These are phyloP conservation scores for Bambusicola thoracicus DNA, from an alignment of 2,113 vertebrate genomes.

Conservation along the genomic window DNA sequence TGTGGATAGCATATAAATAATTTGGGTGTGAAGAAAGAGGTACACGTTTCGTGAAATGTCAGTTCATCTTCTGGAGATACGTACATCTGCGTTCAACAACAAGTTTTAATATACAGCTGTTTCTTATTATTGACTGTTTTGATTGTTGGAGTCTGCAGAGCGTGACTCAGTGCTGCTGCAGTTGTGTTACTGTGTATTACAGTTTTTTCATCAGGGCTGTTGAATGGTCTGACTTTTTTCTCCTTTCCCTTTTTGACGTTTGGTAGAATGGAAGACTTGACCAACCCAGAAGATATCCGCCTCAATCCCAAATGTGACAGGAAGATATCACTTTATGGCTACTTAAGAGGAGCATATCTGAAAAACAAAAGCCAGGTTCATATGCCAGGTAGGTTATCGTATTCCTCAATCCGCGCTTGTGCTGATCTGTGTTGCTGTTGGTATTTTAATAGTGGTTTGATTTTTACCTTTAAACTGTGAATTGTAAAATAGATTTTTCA, in stretches of 20 bases:
- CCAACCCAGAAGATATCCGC: conserved; percentile 89
- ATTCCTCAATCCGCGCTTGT: not conserved
- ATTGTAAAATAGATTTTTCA: not conserved
- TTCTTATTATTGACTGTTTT: not conserved
- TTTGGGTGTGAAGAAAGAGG: not conserved
- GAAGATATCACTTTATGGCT: conserved; percentile 93
- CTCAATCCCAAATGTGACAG: conserved; percentile 91
- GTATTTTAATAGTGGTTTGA: not conserved
- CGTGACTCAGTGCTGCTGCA: not conserved
- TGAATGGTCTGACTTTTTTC: not conserved
- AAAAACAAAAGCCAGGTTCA: conserved; percentile 94
- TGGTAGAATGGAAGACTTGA: conserved; percentile 94
- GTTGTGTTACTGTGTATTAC: not conserved
- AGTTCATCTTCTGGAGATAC: not conserved
- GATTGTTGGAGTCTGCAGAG: not conserved
- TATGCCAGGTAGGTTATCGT: conserved; percentile 84
- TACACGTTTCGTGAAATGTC: not conserved
- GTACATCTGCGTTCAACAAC: rapidly evolving
- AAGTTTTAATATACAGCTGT: not conserved
- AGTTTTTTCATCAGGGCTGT: not conserved
- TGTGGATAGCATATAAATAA: not conserved
- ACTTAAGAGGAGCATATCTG: conserved; percentile 90
- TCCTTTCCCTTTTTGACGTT: not conserved
- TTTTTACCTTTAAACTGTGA: not conserved
- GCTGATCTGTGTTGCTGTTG: not conserved